Evolutionary conservation across 2,888 invertebrate genomes (phyloP), one percentile per base, ranked within the genome.

Genomic region (Agonopterix heracliana): DNA sequence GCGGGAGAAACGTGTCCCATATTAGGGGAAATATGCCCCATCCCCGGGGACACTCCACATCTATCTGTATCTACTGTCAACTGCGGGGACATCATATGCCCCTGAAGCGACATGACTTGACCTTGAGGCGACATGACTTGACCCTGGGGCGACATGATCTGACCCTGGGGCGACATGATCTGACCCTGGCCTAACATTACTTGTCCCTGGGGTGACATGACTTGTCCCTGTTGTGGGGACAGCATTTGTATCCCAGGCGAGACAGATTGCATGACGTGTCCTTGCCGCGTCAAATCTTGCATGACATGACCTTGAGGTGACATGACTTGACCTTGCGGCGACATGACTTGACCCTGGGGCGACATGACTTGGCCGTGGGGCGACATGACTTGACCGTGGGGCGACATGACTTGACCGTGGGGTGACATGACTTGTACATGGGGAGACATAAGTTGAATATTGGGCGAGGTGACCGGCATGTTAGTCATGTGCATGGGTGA

Each of bases 1-100:
- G 26, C 26, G 7, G 26, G 26, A 7, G 26, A 26, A 26, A 26
- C 26, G 7, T 26, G 26, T 3, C 26, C 54, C 35, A 61, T 49
- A 34, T 59, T 61, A 3, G 67, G 61, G 9, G 71, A 67, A 4
- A 67, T 57, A 5, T 74, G 69, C 0, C 61, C 69, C 67, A 74
- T 54, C 34, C 55, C 47, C 12, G 60, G 55, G 1, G 53, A 56
- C 53, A 67, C 51, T 46, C 54, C 62, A 2, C 57, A 56, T 55
- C 62, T 54, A 44, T 14, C 41, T 13, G 34, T 26, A 12, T 45
- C 49, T 41, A 53, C 49, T 10, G 34, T 9, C 34, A 38, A 48
- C 13, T 26, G 26, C 3, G 54, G 56, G 10, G 55, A 54, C 26
- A 47, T 48, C 44, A 51, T 48, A 43, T 54, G 46, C 34, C 40